Conservation (phyloP, 2,113 vertebrate genomes). For the Ia io region DNA sequence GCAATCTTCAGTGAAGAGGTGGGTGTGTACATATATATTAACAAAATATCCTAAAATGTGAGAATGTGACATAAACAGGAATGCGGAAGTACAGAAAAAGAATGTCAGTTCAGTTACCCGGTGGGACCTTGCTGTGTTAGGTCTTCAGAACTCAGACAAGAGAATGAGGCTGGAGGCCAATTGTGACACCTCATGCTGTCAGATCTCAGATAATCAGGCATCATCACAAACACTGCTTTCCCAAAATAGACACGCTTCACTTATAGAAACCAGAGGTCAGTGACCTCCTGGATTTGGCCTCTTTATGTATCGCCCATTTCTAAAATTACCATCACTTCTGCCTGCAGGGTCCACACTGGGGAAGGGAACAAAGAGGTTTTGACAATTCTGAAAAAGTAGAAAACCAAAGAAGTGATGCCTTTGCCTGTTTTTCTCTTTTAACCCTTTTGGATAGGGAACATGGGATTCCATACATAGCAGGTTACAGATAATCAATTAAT, state of each 20-base stretch:
- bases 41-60: not conserved
- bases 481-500: not conserved
- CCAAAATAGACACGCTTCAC: slow-evolving; percentile 47
- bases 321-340: slow-evolving; percentile 72
- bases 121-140: not conserved
- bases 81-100: not conserved
- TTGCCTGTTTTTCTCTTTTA: not conserved
- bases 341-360: slow-evolving; percentile 48
- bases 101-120: accelerated
- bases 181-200: not conserved
- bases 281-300: slow-evolving; percentile 41
- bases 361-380: slow-evolving; percentile 71
- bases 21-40: not conserved
- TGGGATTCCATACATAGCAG: not conserved
- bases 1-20: not conserved
- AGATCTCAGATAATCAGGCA: not conserved
- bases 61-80: not conserved
- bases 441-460: not conserved
- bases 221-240: not conserved
- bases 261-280: slow-evolving; percentile 54
- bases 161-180: not conserved
- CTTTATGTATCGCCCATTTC: slow-evolving; percentile 15
- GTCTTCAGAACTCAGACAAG: not conserved
- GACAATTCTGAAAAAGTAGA: slow-evolving; percentile 51
- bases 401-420: not conserved